Base-by-base conservation (phyloP, 2,888 invertebrate genomes). In the Hirtodrosophila alboralis region DNA sequence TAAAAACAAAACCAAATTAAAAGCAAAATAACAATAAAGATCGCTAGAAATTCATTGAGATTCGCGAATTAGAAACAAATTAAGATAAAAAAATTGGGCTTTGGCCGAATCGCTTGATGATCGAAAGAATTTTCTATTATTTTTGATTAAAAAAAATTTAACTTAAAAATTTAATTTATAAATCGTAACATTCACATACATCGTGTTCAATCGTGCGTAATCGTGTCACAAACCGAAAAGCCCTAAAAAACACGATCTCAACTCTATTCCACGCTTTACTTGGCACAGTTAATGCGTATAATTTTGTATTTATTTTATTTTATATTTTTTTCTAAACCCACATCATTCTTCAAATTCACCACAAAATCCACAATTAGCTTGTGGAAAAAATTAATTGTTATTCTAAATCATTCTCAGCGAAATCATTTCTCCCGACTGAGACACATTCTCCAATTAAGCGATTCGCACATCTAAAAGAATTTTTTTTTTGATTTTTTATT, bases 281-380 rank as follows among this genome's bases (percentile, higher is more conserved):
- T 72, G 45, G 52, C 73, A 74, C 64, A 69, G 74, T 41, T 71
- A 59, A 72, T 62, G 60, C 77, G 43, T 66, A 48, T 28, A 70
- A 54, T 54, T 52, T 40, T 53, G 23, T 37, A 23, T 7, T 59
- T 37, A 8, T 37, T 31, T 10, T 23, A 16, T 44, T 43, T 49
- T 31, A 30, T 23, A 16, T 30, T 36, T 48, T 33, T 38, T 34
- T 36, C 60, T 38, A 52, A 49, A 37, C 38, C 27, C 36, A 53
- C 23, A 45, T 51, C 76, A 74, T 71, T 61, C 59, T 31, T 72
- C 63, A 72, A 74, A 54, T 62, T 66, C 68, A 84, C 75, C 83
- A 71, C 83, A 81, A 43, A 84, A 78, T 67, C 66, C 79, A 59
- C 79, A 70, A 81, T 78, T 78, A 77, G 65, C 44, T 41, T 61